Evolutionary conservation across 1,140 invertebrate species (phyloP), one percentile per base, ranked within the genome.

Genomic region (Hesperophylax magnus): DNA sequence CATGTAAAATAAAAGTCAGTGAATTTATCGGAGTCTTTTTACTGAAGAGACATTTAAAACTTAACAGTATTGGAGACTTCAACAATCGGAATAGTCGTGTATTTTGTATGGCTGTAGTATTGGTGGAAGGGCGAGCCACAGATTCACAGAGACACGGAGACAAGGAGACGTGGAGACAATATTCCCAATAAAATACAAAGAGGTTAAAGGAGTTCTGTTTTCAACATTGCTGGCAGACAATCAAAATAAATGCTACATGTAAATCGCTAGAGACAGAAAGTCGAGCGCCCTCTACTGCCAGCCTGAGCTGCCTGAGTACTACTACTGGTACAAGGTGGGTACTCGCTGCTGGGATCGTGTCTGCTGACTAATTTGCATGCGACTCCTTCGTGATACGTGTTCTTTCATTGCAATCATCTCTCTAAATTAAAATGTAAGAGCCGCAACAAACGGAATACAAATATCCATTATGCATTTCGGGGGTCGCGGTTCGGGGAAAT

Each of bases 351-450:
- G 18, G 52, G 71, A 82, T 82, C 78, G 78, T 79, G 78, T 77
- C 56, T 60, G 81, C 65, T 69, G 61, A 74, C 78, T 79, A 82
- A 82, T 82, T 82, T 82, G 79, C 78, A 82, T 82, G 79, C 81
- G 65, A 72, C 81, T 71, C 65, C 58, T 65, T 83, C 78, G 82
- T 83, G 82, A 83, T 83, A 71, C 54, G 79, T 56, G 75, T 74
- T 83, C 77, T 79, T 77, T 65, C 71, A 67, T 65, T 78, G 79
- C 81, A 80, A 78, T 80, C 82, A 80, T 83, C 76, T 80, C 79
- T 78, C 67, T 75, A 83, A 83, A 83, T 83, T 80, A 83, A 83
- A 83, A 80, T 75, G 78, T 83, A 80, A 76, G 76, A 80, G 74
- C 31, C 34, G 17, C 72, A 52, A 58, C 60, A 60, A 24, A 69